phyloP scores from a whole-genome alignment of 1,140 invertebrate species.

The Phthorimaea operculella region DNA sequence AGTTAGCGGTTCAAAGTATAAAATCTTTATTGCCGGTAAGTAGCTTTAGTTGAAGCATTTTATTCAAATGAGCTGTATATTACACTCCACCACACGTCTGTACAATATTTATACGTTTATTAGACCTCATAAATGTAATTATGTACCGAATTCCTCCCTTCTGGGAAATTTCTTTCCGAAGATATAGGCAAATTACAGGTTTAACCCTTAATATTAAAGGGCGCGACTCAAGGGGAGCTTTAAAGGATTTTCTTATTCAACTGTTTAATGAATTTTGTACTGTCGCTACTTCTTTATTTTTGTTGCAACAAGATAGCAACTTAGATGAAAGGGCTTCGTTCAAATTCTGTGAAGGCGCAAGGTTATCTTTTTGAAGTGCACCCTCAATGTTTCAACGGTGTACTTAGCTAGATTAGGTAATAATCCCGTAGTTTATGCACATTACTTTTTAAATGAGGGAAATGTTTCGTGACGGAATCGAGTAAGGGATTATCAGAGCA shows the following conservation, averaged over 20 bases:
- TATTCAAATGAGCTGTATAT: not conserved
- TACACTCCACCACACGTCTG: not conserved
- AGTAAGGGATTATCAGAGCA: conserved; percentile 19
- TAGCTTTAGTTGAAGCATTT: not conserved
- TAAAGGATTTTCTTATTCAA: conserved; percentile 5
- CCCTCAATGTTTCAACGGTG: no score
- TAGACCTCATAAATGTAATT: not conserved
- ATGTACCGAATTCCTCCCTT: not conserved
- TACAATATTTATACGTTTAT: not conserved
- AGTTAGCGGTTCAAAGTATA: not conserved
- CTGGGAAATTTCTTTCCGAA: not conserved
- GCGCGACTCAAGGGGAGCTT: not conserved
- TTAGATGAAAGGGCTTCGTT: no score
- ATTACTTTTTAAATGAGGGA: conserved; percentile 20
- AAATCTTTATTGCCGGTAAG: not conserved
- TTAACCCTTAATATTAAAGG: conserved; percentile 6
- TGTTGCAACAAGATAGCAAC: no score
- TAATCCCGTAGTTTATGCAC: not conserved
- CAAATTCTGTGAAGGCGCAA: no score
- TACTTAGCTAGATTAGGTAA: not conserved
- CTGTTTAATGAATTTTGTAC: not conserved
- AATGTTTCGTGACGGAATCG: not conserved
- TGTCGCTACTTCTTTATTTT: no score
- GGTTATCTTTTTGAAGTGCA: no score
- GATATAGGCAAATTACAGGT: not conserved